Conservation (phyloP, 2,797 vertebrate genomes). For the Cossypha dichroa region DNA sequence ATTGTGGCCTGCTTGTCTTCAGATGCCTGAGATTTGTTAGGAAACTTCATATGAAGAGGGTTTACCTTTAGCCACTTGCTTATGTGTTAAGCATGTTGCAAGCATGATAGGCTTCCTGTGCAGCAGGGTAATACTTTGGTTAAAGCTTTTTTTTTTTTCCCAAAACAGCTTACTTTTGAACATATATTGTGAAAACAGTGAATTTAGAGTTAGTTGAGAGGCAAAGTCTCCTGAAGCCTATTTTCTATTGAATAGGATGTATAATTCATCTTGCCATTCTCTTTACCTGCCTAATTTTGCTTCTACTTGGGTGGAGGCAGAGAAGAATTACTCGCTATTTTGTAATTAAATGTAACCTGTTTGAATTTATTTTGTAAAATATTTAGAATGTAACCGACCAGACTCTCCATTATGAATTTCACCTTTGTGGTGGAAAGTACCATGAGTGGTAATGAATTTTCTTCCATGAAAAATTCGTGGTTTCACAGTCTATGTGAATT, state of each 20-base stretch:
- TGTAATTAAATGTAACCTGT: neutral
- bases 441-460: neutral
- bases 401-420: neutral
- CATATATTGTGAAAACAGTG: neutral
- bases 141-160: neutral
- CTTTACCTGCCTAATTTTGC: neutral
- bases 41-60: neutral
- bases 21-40: neutral
- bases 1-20: neutral
- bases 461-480: neutral
- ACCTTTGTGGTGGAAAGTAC: neutral
- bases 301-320: neutral
- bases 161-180: neutral
- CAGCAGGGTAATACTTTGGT: neutral
- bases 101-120: neutral
- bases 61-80: neutral
- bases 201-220: neutral
- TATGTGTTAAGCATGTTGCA: neutral
- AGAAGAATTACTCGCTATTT: neutral
- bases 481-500: neutral
- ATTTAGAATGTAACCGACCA: neutral
- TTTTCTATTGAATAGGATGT: neutral
- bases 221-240: neutral
- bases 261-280: neutral
- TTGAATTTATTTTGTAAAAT: neutral